A percentile compares a stretch with the other conserved stretches of the same genome.
phyloP scores from a whole-genome alignment of 2,888 invertebrate species.

The Strigamia crassipes region DNA sequence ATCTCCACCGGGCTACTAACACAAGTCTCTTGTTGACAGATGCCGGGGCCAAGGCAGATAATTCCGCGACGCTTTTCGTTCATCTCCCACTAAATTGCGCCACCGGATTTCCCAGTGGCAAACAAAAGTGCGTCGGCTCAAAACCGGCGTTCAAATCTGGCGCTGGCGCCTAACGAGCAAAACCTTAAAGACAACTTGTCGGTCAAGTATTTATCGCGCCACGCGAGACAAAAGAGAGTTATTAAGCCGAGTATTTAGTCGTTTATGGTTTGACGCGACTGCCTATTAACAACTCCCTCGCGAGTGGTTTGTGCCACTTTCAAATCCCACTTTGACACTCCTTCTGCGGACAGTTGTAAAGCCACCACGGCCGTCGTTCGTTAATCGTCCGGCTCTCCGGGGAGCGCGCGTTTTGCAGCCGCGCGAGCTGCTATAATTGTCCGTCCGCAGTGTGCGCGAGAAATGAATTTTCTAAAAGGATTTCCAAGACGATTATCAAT shows the following conservation, averaged over 20 bases:
- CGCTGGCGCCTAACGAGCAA: too few species aligned
- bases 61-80: neutral
- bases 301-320: neutral
- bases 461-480: neutral
- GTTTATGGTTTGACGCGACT: conserved; percentile 7
- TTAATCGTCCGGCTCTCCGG: too few species aligned
- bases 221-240: neutral
- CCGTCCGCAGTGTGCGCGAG: neutral
- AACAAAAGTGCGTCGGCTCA: neutral
- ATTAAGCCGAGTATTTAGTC: neutral
- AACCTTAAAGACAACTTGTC: neutral
- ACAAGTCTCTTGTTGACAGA: conserved; percentile 14
- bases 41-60: neutral
- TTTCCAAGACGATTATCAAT: neutral
- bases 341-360: neutral
- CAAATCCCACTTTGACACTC: conserved; percentile 10
- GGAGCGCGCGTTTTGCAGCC: too few species aligned
- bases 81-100: neutral
- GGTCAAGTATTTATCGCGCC: neutral
- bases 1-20: neutral
- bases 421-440: too few species aligned
- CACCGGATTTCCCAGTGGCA: conserved; percentile 24
- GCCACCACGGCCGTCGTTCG: neutral
- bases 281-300: conserved; percentile 7
- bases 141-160: neutral